Base-by-base conservation (phyloP, 2,113 vertebrate genomes). In the Holacanthus passer region DNA sequence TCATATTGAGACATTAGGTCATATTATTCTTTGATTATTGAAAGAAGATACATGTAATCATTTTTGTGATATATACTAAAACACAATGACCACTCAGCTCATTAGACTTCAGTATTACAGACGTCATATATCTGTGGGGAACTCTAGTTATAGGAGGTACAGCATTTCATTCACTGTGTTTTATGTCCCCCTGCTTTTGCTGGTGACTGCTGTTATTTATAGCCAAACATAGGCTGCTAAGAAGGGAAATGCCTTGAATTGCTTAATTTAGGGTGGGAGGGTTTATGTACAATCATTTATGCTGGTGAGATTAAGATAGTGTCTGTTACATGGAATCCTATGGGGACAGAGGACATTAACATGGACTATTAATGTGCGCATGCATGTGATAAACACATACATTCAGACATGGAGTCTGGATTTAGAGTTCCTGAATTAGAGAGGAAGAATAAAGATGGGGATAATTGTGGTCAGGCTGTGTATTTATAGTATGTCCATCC, bases 401-500 rank as follows among this genome's bases (percentile, higher is more conserved):
- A 56, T 71, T 69, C 55, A 50, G 48, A 69, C 43, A 24, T 22
- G 8, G 32, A 75, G 68, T 70, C 66, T 4, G 5, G 85, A 87
- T 87, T 88, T 82, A 87, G 71, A 39, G 60, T 82, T 85, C 66
- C 79, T 83, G 81, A 91, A 88, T 90, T 77, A 79, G 82, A 83
- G 70, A 74, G 79, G 83, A 83, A 84, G 73, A 58, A 58, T 64
- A 70, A 68, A 29, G 14, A 75, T 55, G 60, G 19, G 56, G 68
- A 66, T 82, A 73, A 55, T 88, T 81, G 67, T 79, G 77, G 64
- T 55, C 73, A 80, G 59, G 77, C 56, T 71, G 65, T 79, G 77
- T 93, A 92, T 93, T 93, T 91, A 88, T 93, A 91, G 88, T 71
- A 39, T 13, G 52, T 85, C 82, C 86, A 83, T 89, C 92, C 77